phyloP scores from a whole-genome alignment of 2,888 invertebrate genomes.

The Cordilura impudica region DNA sequence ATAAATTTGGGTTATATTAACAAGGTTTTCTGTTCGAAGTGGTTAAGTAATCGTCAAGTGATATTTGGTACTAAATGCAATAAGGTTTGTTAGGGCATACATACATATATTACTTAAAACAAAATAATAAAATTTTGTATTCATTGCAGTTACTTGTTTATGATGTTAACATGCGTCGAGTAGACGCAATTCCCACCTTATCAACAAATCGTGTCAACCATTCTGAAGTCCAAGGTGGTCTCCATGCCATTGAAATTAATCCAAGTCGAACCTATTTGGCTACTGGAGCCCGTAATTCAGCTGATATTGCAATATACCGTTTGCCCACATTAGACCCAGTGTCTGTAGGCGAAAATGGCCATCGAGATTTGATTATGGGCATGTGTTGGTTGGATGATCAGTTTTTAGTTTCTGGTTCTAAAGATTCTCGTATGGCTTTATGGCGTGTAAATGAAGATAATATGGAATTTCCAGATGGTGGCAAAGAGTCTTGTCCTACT shows the following conservation, averaged over 20 bases:
- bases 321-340: conserved; percentile 97
- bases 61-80: conserved; percentile 98
- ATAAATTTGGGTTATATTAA: conserved; percentile 91
- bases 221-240: conserved; percentile 85
- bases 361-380: conserved; percentile 93
- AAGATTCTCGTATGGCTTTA: conserved; percentile 93
- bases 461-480: conserved; percentile 75
- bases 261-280: conserved; percentile 93
- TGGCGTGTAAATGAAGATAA: conserved; percentile 86
- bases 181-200: conserved; percentile 93
- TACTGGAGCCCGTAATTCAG: conserved; percentile 94
- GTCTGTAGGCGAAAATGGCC: conserved; percentile 93
- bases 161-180: conserved; percentile 90
- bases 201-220: conserved; percentile 81
- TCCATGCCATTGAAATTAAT: conserved; percentile 96
- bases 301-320: conserved; percentile 91
- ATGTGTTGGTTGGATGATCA: conserved; percentile 98
- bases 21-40: conserved; percentile 96
- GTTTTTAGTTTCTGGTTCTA: conserved; percentile 94
- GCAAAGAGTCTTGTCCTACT: conserved; percentile 77
- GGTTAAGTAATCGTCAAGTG: conserved; percentile 96
- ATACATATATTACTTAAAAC: neutral
- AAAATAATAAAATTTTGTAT: neutral
- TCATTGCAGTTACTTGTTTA: conserved; percentile 88
- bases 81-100: conserved; percentile 83